Evolutionary conservation across 2,113 vertebrate species (phyloP).

Genomic region (Vimba vimba): DNA sequence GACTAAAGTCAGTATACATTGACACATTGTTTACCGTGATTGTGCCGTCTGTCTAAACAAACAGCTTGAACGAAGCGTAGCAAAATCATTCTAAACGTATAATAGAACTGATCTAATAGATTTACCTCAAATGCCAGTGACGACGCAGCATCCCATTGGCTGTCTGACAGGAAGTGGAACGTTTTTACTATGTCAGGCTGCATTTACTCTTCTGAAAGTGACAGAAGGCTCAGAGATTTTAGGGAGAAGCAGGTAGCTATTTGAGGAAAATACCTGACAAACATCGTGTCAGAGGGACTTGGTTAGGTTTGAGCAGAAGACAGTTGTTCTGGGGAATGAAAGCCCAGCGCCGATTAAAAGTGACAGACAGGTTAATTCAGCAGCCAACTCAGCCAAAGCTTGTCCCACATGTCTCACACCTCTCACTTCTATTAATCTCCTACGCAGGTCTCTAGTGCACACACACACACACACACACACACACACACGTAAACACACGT

Average conservation of each 20-base stretch:
- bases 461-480: constrained; percentile 14
- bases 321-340: constrained; percentile 59
- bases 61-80: too few relatives aligned
- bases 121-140: not conserved
- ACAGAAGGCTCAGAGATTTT: not conserved
- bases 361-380: constrained; percentile 69
- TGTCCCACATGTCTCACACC: constrained; percentile 46
- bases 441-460: constrained; percentile 33
- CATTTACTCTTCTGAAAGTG: not conserved
- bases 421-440: constrained; percentile 64
- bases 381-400: constrained; percentile 54
- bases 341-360: constrained; percentile 57
- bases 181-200: not conserved
- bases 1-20: too few relatives aligned
- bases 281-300: constrained; percentile 1
- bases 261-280: constrained; percentile 26
- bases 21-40: too few relatives aligned
- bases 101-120: too few relatives aligned
- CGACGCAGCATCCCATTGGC: not conserved
- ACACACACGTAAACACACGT: not conserved
- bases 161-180: not conserved
- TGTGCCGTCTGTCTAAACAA: too few relatives aligned
- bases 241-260: not conserved
- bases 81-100: too few relatives aligned
- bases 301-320: constrained; percentile 29